These are phyloP conservation scores for Dicentrarchus labrax DNA, from an alignment of 2,113 vertebrate species.

Conservation along the genomic window DNA sequence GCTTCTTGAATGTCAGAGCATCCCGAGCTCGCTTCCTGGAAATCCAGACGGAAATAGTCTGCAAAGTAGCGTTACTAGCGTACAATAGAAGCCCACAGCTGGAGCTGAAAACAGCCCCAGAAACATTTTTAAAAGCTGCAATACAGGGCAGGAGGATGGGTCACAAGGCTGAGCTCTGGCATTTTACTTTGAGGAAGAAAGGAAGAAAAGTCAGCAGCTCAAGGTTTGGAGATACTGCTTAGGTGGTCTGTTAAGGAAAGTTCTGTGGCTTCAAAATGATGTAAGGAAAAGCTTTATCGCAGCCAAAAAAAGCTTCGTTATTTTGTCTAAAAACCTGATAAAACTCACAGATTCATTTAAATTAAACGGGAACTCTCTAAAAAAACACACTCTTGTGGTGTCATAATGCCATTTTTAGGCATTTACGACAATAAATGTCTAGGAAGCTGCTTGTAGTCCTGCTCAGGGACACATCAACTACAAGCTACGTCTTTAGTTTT, in stretches of 20 bases:
- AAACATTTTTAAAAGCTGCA: constrained; percentile 37
- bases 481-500: too few relatives aligned
- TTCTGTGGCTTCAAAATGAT: background rate
- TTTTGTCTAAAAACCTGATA: background rate
- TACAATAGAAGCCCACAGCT: constrained; percentile 48
- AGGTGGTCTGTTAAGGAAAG: background rate
- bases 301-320: background rate
- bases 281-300: background rate
- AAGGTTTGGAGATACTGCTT: constrained; percentile 2
- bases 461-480: background rate
- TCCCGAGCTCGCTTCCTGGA: constrained; percentile 62
- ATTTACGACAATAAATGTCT: background rate
- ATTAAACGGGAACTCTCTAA: background rate
- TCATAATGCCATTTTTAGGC: too few relatives aligned
- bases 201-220: background rate
- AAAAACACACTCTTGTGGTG: too few relatives aligned
- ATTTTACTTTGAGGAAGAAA: constrained; percentile 28
- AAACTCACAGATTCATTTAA: background rate
- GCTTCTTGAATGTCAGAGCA: constrained; percentile 76
- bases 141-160: constrained; percentile 29
- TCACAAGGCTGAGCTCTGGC: constrained; percentile 24
- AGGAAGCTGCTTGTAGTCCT: background rate
- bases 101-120: constrained; percentile 49
- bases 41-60: constrained; percentile 69
- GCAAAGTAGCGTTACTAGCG: constrained; percentile 65